A percentile compares a stretch with the other conserved stretches of the same genome.
Evolutionary conservation across 2,113 vertebrate species (phyloP).

Genomic region (Pluvianellus socialis): DNA sequence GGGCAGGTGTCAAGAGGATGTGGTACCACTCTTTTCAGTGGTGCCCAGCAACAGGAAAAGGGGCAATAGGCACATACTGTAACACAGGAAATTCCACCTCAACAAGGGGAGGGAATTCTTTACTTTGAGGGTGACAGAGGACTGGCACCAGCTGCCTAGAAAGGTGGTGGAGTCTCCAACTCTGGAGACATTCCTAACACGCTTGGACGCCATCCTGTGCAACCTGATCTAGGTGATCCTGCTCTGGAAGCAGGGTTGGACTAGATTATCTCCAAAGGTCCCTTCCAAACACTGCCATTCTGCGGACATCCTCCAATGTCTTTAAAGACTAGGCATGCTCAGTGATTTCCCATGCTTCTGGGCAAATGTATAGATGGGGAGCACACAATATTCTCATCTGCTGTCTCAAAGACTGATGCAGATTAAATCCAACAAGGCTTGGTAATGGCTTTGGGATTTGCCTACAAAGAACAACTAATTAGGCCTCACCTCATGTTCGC

Average conservation of each 20-base stretch:
- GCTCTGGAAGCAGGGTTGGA: not conserved
- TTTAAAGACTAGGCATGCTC: not conserved
- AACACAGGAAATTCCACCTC: not conserved
- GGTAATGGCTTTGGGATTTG: not conserved
- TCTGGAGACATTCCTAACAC: not conserved
- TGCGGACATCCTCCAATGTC: not conserved
- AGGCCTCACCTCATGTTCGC: accelerated
- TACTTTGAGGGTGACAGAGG: not conserved
- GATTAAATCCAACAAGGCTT: not conserved
- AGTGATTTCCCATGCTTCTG: not conserved
- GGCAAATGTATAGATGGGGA: not conserved
- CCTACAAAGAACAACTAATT: not conserved
- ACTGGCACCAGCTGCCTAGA: not conserved
- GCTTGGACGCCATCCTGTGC: not conserved
- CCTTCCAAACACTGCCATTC: no score
- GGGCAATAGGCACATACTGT: not conserved
- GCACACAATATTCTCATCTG: not conserved
- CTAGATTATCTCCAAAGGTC: not conserved
- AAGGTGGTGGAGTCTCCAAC: not conserved
- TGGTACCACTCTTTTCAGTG: not conserved
- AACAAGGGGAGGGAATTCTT: not conserved
- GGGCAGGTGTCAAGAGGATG: not conserved
- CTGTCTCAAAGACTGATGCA: not conserved
- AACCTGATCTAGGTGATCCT: not conserved
- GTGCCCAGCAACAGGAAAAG: not conserved